Base-by-base conservation (phyloP, 2,888 invertebrate genomes). In the Sclerodermus sp. region DNA sequence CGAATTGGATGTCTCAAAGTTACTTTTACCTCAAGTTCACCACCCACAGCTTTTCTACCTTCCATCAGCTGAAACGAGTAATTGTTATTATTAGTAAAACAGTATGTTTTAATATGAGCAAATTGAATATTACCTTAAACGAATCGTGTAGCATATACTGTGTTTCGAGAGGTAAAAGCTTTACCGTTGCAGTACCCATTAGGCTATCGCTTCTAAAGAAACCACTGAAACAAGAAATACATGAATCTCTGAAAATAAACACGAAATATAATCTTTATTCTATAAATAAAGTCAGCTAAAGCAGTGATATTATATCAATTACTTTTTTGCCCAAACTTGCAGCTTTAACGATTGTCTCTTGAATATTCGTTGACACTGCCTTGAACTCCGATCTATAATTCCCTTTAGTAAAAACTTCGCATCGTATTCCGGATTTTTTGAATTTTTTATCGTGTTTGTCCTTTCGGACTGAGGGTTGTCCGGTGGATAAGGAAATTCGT, bases 311-410 rank as follows among this genome's bases (percentile, higher is more conserved):
- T 23, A 23, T 23, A 23, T 49, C 52, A 42, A 55, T 86, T 80
- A 96, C 96, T 96, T 96, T 82, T 91, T 90, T 0, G 93, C 89
- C 81, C 87, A 96, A 9, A 97, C 86, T 79, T 97, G 96, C 47
- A 94, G 85, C 75, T 98, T 98, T 56, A 97, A 80, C 1, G 87
- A 86, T 66, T 95, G 92, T 40, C 95, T 82, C 75, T 96, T 96
- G 74, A 98, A 91, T 29, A 92, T 85, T 42, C 97, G 80, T 58
- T 88, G 87, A 68, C 96, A 92, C 14, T 89, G 86, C 47, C 95
- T 82, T 1, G 89, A 85, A 55, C 85, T 84, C 37, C 96, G 84
- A 62, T 90, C 88, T 49, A 97, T 90, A 43, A 87, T 84, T 55
- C 96, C 83, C 36, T 84, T 86, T 15, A 77, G 49, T 14, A 68